Evolutionary conservation across 2,113 vertebrate genomes (phyloP), one percentile per base, ranked within the genome.

Genomic region (Camelus dromedarius): DNA sequence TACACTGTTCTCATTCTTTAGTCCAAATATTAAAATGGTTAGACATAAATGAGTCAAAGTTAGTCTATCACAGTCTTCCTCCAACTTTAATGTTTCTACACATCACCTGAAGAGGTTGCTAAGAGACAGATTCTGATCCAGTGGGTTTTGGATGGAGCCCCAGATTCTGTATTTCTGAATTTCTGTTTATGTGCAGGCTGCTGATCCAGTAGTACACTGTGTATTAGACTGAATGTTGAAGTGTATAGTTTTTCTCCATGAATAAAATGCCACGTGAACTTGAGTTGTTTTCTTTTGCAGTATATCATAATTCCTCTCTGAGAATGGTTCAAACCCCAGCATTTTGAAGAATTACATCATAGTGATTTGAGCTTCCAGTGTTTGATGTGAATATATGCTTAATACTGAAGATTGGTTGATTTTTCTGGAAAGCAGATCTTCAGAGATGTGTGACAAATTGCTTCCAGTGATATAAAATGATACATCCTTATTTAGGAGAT

Each of bases 391-490:
- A 86, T n/a, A 42, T 54, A 2, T n/a, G 42, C 35, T 70, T 92
- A 38, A 30, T 64, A 15, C 8, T 4, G 24, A 69, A 2, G 75
- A 60, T n/a, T 35, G 14, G 26, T 24, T 60, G 77, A 28, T 75
- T 95, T 75, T 95, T 95, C 58, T 54, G 38, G 30, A 58, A 86
- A 48, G 32, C 3, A 50, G 77, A n/a, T 86, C 30, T 67, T 91
- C 72, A 82, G 89, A n/a, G 42, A 67, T 20, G n/a, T 3, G 67
- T 26, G 30, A 4, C 18, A 88, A 32, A 72, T 73, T 6, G 80
- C 64, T 28, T 48, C 72, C 9, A 66, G 52, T 30, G n/a, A 66
- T 52, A 24, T 9, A 24, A 70, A 80, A 72, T 19, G 18, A 62
- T 2, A 30, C 11, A 28, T 1, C 15, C 9, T 9, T 15, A 9